phyloP scores from a whole-genome alignment of 37 sponge, comb jelly and placozoan species.

The Mnemiopsis leidyi region DNA sequence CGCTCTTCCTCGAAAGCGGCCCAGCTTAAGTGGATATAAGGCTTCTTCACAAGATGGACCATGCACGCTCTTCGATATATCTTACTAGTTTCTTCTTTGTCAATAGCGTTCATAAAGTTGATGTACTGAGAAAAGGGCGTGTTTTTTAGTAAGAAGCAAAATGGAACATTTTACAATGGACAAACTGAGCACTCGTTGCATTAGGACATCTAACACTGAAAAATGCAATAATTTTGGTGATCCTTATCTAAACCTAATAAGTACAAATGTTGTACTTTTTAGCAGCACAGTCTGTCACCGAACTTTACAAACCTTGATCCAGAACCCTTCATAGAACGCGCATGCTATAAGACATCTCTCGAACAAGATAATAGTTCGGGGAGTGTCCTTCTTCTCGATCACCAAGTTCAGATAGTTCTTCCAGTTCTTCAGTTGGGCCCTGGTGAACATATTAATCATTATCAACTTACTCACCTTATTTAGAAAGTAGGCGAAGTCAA shows the following conservation, averaged over 20 bases:
- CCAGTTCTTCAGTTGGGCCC: constrained; percentile 85
- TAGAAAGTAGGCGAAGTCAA: too few relatives aligned
- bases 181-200: too few relatives aligned
- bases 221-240: too few relatives aligned
- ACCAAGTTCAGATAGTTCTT: constrained; percentile 85
- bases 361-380: constrained; percentile 73
- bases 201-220: too few relatives aligned
- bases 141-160: too few relatives aligned
- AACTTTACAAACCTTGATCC: constrained; percentile 97
- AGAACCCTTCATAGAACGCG: constrained; percentile 88
- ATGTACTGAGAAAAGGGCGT: constrained; percentile 69
- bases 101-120: constrained; percentile 68
- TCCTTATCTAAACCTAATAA: too few relatives aligned
- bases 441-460: too few relatives aligned
- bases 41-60: constrained; percentile 74
- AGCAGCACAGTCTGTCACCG: too few relatives aligned
- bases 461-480: too few relatives aligned
- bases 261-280: too few relatives aligned
- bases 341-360: constrained; percentile 89
- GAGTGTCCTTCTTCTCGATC: constrained; percentile 69
- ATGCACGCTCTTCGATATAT: constrained; percentile 76
- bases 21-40: constrained; percentile 76
- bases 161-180: too few relatives aligned
- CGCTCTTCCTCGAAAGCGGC: constrained; percentile 75
- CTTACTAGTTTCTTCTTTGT: constrained; percentile 56